Conservation (phyloP, 2,888 invertebrate genomes). For the Synanthedon formicaeformis region DNA sequence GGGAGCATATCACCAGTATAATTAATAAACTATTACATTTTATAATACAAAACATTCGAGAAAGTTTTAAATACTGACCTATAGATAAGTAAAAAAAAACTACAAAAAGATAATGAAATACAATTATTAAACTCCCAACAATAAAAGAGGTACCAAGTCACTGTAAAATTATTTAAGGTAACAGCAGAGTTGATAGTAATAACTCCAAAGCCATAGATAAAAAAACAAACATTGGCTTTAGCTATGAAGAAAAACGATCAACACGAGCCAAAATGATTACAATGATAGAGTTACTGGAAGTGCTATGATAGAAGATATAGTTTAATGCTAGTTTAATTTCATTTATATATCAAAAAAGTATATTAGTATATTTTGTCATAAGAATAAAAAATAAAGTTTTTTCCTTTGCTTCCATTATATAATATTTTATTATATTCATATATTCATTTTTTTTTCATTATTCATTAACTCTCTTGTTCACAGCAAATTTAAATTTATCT, state of each 20-base stretch:
- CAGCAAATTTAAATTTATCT: too few species aligned
- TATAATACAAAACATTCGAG: too few species aligned
- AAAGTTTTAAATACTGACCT: too few species aligned
- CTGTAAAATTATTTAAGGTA: background rate
- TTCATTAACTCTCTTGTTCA: too few species aligned
- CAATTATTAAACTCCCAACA: background rate
- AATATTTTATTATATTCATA: too few species aligned
- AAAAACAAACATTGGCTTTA: slow-evolving; percentile 50
- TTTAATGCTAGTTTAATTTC: background rate
- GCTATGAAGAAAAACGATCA: slow-evolving; percentile 33
- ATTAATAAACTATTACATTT: too few species aligned
- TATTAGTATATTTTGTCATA: too few species aligned
- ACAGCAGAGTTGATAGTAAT: background rate
- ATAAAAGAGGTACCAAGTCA: background rate
- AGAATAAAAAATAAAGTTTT: too few species aligned
- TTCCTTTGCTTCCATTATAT: too few species aligned
- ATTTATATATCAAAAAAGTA: too few species aligned
- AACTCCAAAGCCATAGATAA: slow-evolving; percentile 11
- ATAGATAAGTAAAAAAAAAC: background rate
- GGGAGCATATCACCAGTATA: too few species aligned
- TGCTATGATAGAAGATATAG: slow-evolving; percentile 5
- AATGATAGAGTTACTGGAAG: slow-evolving; percentile 23
- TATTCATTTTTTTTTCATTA: too few species aligned
- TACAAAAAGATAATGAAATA: background rate
- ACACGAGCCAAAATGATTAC: slow-evolving; percentile 28